Conservation (phyloP, 2,797 vertebrate species). For the Lates japonicus region DNA sequence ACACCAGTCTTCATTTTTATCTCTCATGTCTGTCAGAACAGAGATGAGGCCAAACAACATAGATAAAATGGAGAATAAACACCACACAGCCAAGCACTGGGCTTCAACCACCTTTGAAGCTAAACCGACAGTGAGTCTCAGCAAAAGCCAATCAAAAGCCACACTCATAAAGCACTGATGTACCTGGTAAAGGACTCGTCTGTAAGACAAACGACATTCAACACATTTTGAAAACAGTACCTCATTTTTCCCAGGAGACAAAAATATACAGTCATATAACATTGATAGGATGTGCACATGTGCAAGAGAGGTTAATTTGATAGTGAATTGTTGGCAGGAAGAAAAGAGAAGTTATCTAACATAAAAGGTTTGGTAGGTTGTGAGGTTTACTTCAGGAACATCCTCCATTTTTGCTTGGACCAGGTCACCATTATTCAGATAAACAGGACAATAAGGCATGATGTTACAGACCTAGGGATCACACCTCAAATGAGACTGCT, state of each 20-base stretch:
- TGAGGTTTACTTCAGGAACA: slow-evolving; percentile 76
- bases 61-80: slow-evolving; percentile 53
- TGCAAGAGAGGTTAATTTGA: slow-evolving; percentile 63
- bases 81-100: slow-evolving; percentile 67
- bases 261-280: slow-evolving; percentile 39
- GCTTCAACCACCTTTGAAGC: slow-evolving; percentile 38
- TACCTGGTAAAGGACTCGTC: slow-evolving; percentile 80
- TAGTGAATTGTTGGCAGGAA: slow-evolving; percentile 52
- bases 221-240: slow-evolving; percentile 71
- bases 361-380: slow-evolving; percentile 54
- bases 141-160: slow-evolving; percentile 60
- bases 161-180: slow-evolving; percentile 64
- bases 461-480: background rate
- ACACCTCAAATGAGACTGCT: background rate
- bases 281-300: slow-evolving; percentile 51
- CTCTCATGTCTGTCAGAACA: slow-evolving; percentile 34
- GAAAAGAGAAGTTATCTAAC: slow-evolving; percentile 70
- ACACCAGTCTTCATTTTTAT: slow-evolving; percentile 14
- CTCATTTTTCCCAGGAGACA: slow-evolving; percentile 50
- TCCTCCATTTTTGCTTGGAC: slow-evolving; percentile 48
- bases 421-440: background rate
- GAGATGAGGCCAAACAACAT: slow-evolving; percentile 40
- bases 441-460: background rate
- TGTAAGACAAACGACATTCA: slow-evolving; percentile 73
- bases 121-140: slow-evolving; percentile 49